Base-by-base conservation (phyloP, 2,888 invertebrate genomes). In the Acanthosepion pharaonis region DNA sequence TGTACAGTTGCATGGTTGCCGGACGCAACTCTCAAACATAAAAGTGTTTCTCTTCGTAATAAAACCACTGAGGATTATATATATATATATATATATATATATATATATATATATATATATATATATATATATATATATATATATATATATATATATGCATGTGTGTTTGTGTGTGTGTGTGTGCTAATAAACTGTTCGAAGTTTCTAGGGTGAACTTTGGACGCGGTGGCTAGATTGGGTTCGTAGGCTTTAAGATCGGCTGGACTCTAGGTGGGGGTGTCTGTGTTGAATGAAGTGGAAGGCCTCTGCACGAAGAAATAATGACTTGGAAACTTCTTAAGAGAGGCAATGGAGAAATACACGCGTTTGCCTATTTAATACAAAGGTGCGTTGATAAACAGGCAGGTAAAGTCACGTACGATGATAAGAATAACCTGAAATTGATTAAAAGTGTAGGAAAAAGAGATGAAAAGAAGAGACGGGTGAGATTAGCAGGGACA, bases 281-380 rank as follows among this genome's bases (percentile, higher is more conserved):
- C 78, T 78, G 78, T 78, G 78, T 78, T 78, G 78, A 78, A 78
- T 78, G n/a, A 78, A 33, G n/a, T 78, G n/a, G n/a, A 78, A 78
- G 78, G 15, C 78, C 5, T 5, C 18, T 15, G n/a, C n/a, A 78
- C 78, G 78, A n/a, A 78, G n/a, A 78, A n/a, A n/a, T 78, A 78
- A 78, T 33, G 78, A 78, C 18, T 33, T 78, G 33, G 11, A 78
- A 78, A 78, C 78, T 78, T 78, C 33, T n/a, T 9, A 78, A 11
- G 78, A 78, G 78, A 78, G 9, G n/a, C 4, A n/a, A 0, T 1
- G n/a, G 15, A n/a, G 33, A 15, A 33, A 78, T 78, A n/a, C 78
- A 33, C n/a, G 78, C 33, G n/a, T 33, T 15, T 9, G 11, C n/a
- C n/a, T 33, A 78, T n/a, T n/a, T 33, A 78, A n/a, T 78, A 78